These are phyloP conservation scores for Knipowitschia caucasica DNA, from an alignment of 2,797 vertebrate genomes.

Conservation along the genomic window DNA sequence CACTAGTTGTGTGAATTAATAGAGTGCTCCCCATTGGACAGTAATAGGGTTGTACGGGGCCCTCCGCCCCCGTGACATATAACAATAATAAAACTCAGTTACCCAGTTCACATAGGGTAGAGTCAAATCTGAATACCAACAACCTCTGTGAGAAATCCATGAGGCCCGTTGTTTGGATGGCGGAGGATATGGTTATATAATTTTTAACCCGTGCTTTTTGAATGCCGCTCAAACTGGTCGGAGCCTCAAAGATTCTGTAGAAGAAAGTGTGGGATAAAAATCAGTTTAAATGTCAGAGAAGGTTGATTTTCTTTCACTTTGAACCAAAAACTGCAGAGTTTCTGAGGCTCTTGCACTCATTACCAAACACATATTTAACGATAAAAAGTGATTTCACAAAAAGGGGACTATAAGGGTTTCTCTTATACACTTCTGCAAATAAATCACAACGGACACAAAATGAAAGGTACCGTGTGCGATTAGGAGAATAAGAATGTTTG, in stretches of 20 bases:
- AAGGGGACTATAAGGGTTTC: constrained; percentile 35
- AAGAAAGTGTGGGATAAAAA: constrained; percentile 72
- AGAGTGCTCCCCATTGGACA: too few relatives aligned
- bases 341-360: constrained; percentile 53
- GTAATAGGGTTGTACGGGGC: too few relatives aligned
- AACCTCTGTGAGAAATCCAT: too few relatives aligned
- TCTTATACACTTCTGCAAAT: background rate
- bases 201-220: background rate
- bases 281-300: constrained; percentile 69
- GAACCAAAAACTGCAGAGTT: constrained; percentile 47
- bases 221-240: constrained; percentile 41
- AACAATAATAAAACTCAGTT: too few relatives aligned
- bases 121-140: too few relatives aligned
- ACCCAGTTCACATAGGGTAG: too few relatives aligned
- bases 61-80: too few relatives aligned
- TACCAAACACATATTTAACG: constrained; percentile 50
- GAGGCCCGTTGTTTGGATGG: background rate
- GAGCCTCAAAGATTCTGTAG: constrained; percentile 38
- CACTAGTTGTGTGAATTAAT: too few relatives aligned
- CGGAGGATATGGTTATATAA: background rate
- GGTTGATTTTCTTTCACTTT: constrained; percentile 51
- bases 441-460: background rate
- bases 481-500: too few relatives aligned
- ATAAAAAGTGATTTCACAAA: constrained; percentile 48
- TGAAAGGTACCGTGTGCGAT: too few relatives aligned